Evolutionary conservation across 64 coral and sea anemone species (phyloP).

Genomic region (Montipora capricornis): DNA sequence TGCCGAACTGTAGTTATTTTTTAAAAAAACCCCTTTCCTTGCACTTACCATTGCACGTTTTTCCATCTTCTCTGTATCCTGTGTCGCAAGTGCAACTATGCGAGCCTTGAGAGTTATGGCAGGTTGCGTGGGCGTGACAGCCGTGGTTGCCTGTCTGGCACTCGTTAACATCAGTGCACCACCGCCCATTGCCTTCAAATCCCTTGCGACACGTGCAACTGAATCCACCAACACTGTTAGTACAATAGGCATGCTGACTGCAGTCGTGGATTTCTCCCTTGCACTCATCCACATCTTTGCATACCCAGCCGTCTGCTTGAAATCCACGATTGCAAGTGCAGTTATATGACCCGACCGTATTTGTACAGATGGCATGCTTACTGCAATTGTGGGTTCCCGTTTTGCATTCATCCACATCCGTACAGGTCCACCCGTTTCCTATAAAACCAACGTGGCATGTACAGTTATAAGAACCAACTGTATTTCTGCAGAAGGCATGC

Average conservation of each 20-base stretch:
- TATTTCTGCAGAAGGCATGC: not conserved
- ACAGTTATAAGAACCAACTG: too few species aligned
- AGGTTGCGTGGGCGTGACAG: slow-evolving; percentile 19
- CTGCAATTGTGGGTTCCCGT: not conserved
- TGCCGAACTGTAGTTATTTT: not conserved
- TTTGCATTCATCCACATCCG: not conserved
- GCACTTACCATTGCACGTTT: slow-evolving; percentile 14
- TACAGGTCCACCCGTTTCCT: not conserved
- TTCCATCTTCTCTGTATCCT: slow-evolving; percentile 60
- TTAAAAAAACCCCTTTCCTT: not conserved
- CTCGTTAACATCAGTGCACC: slow-evolving; percentile 61
- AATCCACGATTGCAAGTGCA: slow-evolving; percentile 56
- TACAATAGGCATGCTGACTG: not conserved
- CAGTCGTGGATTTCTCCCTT: not conserved
- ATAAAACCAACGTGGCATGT: not conserved
- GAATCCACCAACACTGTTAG: slow-evolving; percentile 36
- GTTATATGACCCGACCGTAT: slow-evolving; percentile 52
- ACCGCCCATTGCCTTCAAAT: slow-evolving; percentile 53
- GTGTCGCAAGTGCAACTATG: slow-evolving; percentile 38
- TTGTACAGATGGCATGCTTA: slow-evolving; percentile 34
- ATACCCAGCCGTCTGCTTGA: slow-evolving; percentile 21
- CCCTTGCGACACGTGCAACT: slow-evolving; percentile 46
- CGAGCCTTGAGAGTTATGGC: slow-evolving; percentile 44
- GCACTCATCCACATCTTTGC: slow-evolving; percentile 17
- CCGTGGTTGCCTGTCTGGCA: slow-evolving; percentile 34